Evolutionary conservation across 2,888 invertebrate genomes (phyloP), one percentile per base, ranked within the genome.

Genomic region (Onthophagus sagittarius): DNA sequence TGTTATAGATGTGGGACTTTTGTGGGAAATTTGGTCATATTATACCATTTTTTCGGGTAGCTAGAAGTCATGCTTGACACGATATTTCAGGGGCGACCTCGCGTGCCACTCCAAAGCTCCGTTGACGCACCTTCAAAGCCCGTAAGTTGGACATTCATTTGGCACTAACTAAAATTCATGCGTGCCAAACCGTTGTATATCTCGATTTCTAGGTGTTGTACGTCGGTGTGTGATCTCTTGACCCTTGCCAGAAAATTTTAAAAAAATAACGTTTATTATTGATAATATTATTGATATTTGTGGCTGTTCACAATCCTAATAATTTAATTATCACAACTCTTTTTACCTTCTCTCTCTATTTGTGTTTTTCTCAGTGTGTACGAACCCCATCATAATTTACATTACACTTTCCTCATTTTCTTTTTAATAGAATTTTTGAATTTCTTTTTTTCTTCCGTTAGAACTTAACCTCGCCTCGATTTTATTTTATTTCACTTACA

Each of bases 81-180:
- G 23, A 23, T 23, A 23, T 88, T 88, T 84, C 88, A 88, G 88
- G 88, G 88, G 88, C 81, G 88, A 88, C 81, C 82, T 86, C 79
- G 85, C 86, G 79, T 81, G 85, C 81, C 85, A 86, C 79, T 82
- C 84, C 78, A 85, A 85, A 82, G 82, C 82, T 75, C 79, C 83
- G 76, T 80, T 83, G 77, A 81, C 82, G 74, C 80, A 83, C 77
- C 83, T 83, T 78, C 82, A 81, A 79, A 85, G 83, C 80, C 83
- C 85, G 86, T 86, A 86, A 86, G 86, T 86, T 77, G 79, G 39
- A 53, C 7, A 11, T 11, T 53, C 39, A 23, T 23, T 23, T 23
- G 23, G 39, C 39, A 53, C 39, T 9, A 11, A 9, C 39, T 23
- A 81, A 79, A 78, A 81, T 79, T 73, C 63, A 73, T 75, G 23